Evolutionary conservation across 2,888 invertebrate species (phyloP), one percentile per base, ranked within the genome.

Genomic region (Schizaphis graminum): DNA sequence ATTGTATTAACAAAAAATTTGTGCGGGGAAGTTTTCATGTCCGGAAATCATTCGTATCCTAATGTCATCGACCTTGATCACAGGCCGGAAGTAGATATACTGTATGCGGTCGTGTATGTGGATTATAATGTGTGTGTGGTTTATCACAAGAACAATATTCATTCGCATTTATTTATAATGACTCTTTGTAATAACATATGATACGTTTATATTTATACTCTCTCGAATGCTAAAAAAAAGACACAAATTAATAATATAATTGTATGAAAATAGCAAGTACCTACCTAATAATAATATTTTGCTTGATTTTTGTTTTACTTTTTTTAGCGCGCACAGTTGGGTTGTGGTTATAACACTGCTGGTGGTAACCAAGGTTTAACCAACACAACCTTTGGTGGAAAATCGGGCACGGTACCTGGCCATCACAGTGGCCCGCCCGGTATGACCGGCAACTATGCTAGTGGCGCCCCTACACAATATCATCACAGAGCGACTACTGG

Each of bases 371-470:
- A 95, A 94, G 93, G 89, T 28, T 85, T 94, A 92, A 92, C 49
- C 56, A 57, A 84, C 92, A 26, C 89, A n/a, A 56, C 35, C 44
- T 92, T 94, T 85, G 89, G 92, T 24, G 92, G 89, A 26, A 94
- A 94, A 89, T 89, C 94, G 92, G 89, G 44, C 89, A 84, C 92
- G 53, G 49, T 94, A 87, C 86, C 92, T 84, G 94, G 94, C 91
- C 94, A 91, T 94, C 94, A 94, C 91, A 90, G 94, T 94, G 94
- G 94, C 67, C 94, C 94, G 49, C 94, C 91, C 94, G 94, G 94
- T 87, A 94, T 94, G 94, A 94, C 94, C 86, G 94, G 94, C 53
- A 94, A 94, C 49, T 94, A 94, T 94, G 94, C 94, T 94, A 94
- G 94, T 94, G 94, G 94, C 57, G 94, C 94, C 91, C 94, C 94